Base-by-base conservation (phyloP, 2,797 vertebrate genomes). In the Clarias pachynema region DNA sequence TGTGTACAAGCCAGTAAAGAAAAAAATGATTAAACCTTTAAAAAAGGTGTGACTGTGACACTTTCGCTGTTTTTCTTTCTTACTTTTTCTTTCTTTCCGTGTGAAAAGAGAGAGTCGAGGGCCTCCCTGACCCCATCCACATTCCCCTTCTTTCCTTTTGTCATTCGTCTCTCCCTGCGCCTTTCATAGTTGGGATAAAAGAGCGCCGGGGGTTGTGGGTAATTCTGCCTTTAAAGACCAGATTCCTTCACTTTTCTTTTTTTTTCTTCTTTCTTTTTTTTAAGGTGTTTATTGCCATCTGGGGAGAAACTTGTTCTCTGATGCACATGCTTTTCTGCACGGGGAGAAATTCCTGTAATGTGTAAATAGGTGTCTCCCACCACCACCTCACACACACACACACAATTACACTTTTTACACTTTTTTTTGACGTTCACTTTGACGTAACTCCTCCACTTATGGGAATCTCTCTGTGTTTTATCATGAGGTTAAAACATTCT, bases 1-100 rank as follows among this genome's bases (percentile, higher is more conserved):
- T 96, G 94, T 95, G 95, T 95, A 95, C 94, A 96, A 96, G 94
- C 93, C 94, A 96, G 95, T 96, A 95, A 96, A 95, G 94, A 95
- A 95, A 96, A 96, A 94, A 95, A 96, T 94, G 94, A 95, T 95
- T 95, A 96, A 96, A 96, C 93, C 92, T 91, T 94, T 80, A 88
- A 57, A 82, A 81, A 70, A 49, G 68, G 79, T 90, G 91, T 86
- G 92, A 56, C 0, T 83, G 65, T 84, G 79, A 85, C 83, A 34
- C 56, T 83, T 53, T 85, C 24, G 20, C 3, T 24, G 20, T 60
- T 81, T 85, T 60, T 84, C 84, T 14, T 31, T 73, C 24, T 59
- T 68, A n/a, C 70, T 88, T 83, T 31, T 82, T 86, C 79, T 91
- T 90, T 79, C 68, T 78, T 49, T 24, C 82, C 29, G 60, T 53